Conservation (phyloP, 2,113 vertebrate genomes). For the Stomatorhinus ivindoensis region DNA sequence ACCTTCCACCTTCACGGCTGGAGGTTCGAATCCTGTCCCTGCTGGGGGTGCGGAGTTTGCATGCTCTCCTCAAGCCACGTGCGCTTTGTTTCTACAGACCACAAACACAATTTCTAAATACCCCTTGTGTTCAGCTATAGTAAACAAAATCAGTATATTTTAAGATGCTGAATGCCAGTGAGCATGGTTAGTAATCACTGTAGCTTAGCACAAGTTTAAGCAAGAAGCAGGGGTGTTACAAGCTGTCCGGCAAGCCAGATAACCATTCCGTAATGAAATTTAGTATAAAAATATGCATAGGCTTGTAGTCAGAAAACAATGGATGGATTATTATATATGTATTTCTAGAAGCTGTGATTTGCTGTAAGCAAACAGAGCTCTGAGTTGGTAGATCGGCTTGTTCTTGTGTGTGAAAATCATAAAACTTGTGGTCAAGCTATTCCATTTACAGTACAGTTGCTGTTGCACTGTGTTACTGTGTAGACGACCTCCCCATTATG, state of each 20-base stretch:
- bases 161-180: background rate
- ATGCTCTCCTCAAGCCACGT: background rate
- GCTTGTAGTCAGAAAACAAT: background rate
- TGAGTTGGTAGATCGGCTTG: background rate
- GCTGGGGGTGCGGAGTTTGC: background rate
- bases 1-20: background rate
- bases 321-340: background rate
- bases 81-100: background rate
- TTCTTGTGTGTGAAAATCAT: background rate
- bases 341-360: background rate
- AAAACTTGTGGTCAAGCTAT: background rate
- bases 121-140: background rate
- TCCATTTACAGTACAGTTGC: background rate
- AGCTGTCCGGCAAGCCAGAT: background rate
- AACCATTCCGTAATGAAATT: background rate
- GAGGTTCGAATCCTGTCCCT: background rate
- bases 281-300: background rate
- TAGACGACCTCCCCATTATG: background rate
- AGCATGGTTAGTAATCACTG: background rate
- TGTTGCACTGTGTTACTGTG: background rate
- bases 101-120: background rate
- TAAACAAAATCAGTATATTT: background rate
- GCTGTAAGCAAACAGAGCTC: background rate
- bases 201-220: background rate
- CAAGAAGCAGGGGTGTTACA: background rate